Conservation (phyloP, 2,797 vertebrate genomes). For the Anguilla pacifica region DNA sequence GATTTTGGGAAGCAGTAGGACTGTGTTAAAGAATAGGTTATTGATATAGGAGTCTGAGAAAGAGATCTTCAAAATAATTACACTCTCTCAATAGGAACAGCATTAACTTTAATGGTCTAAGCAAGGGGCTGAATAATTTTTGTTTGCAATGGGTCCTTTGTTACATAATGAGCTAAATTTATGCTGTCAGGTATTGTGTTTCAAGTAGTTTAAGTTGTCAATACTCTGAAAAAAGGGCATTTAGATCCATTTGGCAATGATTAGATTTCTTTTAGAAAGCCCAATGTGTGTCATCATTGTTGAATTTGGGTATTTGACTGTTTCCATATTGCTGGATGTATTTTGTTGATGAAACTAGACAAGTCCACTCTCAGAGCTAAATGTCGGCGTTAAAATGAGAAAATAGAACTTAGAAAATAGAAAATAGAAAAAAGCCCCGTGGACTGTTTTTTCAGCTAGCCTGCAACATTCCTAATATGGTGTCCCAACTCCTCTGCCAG, state of each 20-base stretch:
- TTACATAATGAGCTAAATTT: background rate
- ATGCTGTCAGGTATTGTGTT: background rate
- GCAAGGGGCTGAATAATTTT: background rate
- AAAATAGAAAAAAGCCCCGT: background rate
- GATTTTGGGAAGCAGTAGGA: background rate
- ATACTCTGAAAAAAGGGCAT: background rate
- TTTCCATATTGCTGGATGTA: background rate
- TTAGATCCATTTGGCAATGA: background rate
- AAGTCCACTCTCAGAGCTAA: background rate
- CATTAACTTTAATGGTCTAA: background rate
- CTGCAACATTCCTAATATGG: constrained; percentile 35
- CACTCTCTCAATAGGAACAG: background rate
- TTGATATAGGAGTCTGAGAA: background rate
- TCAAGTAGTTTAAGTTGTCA: background rate
- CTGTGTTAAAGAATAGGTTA: background rate
- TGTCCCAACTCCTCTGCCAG: constrained; percentile 40
- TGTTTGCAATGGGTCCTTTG: background rate
- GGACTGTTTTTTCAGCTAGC: constrained; percentile 37
- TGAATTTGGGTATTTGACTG: background rate
- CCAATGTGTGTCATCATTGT: too few species aligned
- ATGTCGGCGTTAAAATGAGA: background rate
- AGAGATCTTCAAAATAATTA: background rate
- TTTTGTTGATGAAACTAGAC: background rate
- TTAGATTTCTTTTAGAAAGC: background rate
- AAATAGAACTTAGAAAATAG: background rate